Evolutionary conservation across 2,888 invertebrate species (phyloP).

Genomic region (Agrochola litura): DNA sequence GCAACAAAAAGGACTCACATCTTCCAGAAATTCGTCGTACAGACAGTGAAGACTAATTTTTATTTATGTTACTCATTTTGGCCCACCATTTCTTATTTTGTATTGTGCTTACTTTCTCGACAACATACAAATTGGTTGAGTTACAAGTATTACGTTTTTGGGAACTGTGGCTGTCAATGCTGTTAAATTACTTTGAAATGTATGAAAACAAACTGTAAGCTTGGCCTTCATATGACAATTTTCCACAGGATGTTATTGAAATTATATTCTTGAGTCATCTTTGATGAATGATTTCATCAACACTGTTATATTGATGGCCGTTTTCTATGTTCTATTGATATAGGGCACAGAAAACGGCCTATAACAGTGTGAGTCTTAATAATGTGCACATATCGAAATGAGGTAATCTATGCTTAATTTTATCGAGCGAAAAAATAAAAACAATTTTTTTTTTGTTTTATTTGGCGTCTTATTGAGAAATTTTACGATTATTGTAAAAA

Average conservation of each 20-base stretch:
- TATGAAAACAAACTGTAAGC: constrained; percentile 1
- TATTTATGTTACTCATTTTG: constrained; percentile 50
- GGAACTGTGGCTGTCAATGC: neutral
- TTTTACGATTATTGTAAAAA: too few relatives aligned
- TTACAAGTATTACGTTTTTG: constrained; percentile 26
- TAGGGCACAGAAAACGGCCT: neutral
- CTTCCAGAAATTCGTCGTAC: constrained; percentile 35
- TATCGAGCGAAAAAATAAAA: too few relatives aligned
- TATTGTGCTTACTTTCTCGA: constrained; percentile 31
- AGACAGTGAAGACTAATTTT: constrained; percentile 28
- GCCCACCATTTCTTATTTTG: constrained; percentile 31
- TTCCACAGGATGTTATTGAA: neutral
- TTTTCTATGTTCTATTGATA: too few relatives aligned
- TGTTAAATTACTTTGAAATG: neutral
- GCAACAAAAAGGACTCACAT: constrained; percentile 11
- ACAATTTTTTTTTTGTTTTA: too few relatives aligned
- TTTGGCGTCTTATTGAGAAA: too few relatives aligned
- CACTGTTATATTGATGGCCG: too few relatives aligned
- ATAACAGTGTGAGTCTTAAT: neutral
- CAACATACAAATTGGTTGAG: constrained; percentile 33
- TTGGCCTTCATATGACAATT: neutral
- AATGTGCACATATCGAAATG: too few relatives aligned
- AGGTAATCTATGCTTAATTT: too few relatives aligned
- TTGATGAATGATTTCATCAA: neutral
- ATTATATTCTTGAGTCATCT: neutral